phyloP scores from a whole-genome alignment of 1,140 invertebrate species.

The Colletes gigas region DNA sequence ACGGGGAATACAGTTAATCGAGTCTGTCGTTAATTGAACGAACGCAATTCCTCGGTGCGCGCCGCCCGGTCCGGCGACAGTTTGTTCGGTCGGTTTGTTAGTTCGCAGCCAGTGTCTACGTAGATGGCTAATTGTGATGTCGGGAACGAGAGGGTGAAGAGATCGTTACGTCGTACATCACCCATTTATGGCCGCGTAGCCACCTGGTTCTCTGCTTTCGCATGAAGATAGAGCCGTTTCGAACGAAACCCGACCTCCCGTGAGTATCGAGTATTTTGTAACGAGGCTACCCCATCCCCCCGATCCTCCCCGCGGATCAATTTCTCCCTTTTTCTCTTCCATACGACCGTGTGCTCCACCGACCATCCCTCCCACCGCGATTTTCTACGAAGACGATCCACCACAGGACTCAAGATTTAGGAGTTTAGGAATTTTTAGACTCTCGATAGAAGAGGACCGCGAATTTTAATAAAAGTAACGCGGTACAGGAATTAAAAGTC shows the following conservation, averaged over 20 bases:
- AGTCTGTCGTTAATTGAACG: slow-evolving; percentile 44
- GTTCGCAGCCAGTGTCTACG: slow-evolving; percentile 38
- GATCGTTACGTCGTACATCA: slow-evolving; percentile 69
- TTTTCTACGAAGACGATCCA: too few species aligned
- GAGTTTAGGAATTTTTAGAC: too few species aligned
- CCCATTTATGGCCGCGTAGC: slow-evolving; percentile 70
- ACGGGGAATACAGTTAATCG: slow-evolving; percentile 40
- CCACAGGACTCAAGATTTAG: too few species aligned
- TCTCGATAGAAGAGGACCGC: too few species aligned
- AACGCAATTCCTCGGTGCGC: slow-evolving; percentile 24
- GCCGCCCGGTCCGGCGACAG: background rate
- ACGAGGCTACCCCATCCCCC: slow-evolving; percentile 33
- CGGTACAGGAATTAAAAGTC: background rate
- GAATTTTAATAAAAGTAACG: too few species aligned
- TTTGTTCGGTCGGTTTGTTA: slow-evolving; percentile 37
- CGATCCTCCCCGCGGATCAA: slow-evolving; percentile 32
- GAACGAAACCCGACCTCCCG: slow-evolving; percentile 73
- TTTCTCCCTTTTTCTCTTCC: slow-evolving; percentile 18
- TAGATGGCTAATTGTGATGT: slow-evolving; percentile 64
- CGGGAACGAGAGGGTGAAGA: slow-evolving; percentile 65
- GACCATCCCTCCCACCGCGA: too few species aligned
- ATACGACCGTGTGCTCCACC: too few species aligned
- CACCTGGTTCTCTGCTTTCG: slow-evolving; percentile 65
- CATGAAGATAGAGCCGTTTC: slow-evolving; percentile 74
- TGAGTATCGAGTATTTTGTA: slow-evolving; percentile 74